phyloP scores from a whole-genome alignment of 2,888 invertebrate genomes.

The Kuschelorhynchus macadamiae region DNA sequence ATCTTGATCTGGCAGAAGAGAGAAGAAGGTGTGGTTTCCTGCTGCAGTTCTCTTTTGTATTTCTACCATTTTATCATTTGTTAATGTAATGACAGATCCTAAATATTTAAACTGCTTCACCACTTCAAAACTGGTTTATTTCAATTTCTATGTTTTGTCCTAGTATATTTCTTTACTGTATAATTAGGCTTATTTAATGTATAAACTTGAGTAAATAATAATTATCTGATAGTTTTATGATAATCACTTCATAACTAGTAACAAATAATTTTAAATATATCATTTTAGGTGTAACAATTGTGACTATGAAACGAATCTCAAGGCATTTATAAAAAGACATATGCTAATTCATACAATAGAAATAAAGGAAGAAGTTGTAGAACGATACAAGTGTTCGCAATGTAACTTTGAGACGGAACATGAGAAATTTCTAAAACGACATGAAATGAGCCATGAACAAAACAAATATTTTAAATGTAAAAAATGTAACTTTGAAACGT shows the following conservation, averaged over 20 bases:
- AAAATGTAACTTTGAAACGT: conserved; percentile 41
- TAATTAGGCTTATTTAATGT: no score
- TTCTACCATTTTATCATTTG: no score
- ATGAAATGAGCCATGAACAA: conserved; percentile 37
- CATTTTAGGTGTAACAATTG: conserved; percentile 43
- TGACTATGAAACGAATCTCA: conserved; percentile 45
- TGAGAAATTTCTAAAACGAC: conserved; percentile 40
- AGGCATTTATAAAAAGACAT: conserved; percentile 46
- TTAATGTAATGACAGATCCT: no score
- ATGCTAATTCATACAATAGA: conserved; percentile 42
- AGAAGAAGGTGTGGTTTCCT: no score
- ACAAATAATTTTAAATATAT: background rate
- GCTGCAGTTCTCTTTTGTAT: no score
- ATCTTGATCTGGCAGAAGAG: no score
- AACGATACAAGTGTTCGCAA: conserved; percentile 31
- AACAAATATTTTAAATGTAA: conserved; percentile 30
- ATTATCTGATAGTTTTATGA: background rate
- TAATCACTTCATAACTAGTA: background rate
- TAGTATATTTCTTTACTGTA: no score
- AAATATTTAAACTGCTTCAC: no score
- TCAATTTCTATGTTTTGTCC: no score
- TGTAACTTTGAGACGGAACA: conserved; percentile 43
- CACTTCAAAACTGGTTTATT: no score
- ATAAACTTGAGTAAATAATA: no score
- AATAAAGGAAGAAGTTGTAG: conserved; percentile 30